phyloP scores from a whole-genome alignment of 2,797 vertebrate species.

The Rhynchonycteris naso region DNA sequence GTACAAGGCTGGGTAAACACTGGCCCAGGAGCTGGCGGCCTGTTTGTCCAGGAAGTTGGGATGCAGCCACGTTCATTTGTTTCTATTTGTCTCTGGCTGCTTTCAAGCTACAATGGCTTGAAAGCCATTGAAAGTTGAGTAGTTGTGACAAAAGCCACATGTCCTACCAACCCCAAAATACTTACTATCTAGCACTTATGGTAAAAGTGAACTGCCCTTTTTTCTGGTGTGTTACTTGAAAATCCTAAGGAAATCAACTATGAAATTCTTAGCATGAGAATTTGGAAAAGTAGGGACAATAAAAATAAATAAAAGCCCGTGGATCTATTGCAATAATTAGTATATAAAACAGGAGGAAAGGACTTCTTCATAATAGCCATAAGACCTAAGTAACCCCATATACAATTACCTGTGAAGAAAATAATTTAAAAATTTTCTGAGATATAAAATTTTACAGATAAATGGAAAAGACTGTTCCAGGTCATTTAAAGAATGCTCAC shows the following conservation, averaged over 20 bases:
- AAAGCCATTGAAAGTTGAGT: not conserved
- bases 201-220: not conserved
- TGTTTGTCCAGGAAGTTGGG: not conserved
- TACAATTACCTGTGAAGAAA: not conserved
- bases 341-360: not conserved
- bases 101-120: not conserved
- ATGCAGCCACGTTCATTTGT: not conserved
- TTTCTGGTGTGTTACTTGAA: not conserved
- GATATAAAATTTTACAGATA: not conserved
- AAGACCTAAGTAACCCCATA: not conserved
- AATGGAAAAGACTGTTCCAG: not conserved
- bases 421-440: not conserved
- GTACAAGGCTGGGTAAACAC: not conserved
- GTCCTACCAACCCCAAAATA: not conserved
- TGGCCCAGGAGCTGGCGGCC: not conserved
- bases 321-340: not conserved
- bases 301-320: not conserved
- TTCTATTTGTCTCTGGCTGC: not conserved
- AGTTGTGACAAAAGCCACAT: not conserved
- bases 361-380: not conserved
- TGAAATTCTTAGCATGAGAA: not conserved
- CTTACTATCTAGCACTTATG: not conserved
- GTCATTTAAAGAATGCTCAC: not conserved
- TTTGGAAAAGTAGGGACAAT: not conserved
- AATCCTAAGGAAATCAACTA: not conserved